A percentile compares a stretch with the other conserved stretches of the same genome.
phyloP scores from a whole-genome alignment of 2,888 invertebrate genomes.

The Hirtodrosophila alboralis region DNA sequence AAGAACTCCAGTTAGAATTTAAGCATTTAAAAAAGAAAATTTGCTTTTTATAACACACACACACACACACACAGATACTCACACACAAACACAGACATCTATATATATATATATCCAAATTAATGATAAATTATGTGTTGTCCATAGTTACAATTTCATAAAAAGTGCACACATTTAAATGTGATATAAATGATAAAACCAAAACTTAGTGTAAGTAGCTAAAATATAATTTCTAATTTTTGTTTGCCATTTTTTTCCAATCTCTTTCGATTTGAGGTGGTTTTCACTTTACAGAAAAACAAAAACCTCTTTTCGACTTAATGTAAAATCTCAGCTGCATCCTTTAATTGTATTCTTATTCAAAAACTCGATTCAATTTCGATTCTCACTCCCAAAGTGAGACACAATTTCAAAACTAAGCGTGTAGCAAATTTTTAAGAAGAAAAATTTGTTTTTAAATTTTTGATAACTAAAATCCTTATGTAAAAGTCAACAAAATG shows the following conservation, averaged over 20 bases:
- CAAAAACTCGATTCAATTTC: conserved; percentile 2
- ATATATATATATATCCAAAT: conserved; percentile 12
- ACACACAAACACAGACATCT: conserved; percentile 13
- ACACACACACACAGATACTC: conserved; percentile 13
- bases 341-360: conserved; percentile 4
- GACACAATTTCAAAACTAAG: conserved; percentile 4
- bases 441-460: neutral
- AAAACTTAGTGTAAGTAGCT: conserved; percentile 41
- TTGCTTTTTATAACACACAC: conserved; percentile 22
- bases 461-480: conserved; percentile 8
- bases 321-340: conserved; percentile 28
- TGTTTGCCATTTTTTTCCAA: conserved; percentile 2
- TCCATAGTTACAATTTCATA: conserved; percentile 31
- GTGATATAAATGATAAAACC: conserved; percentile 44
- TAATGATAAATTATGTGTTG: conserved; percentile 30
- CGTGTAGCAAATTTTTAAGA: neutral
- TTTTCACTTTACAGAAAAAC: conserved; percentile 3
- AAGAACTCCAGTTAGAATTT: conserved; percentile 29
- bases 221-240: conserved; percentile 19
- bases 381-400: too few species aligned
- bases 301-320: conserved; percentile 22
- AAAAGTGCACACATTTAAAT: conserved; percentile 44
- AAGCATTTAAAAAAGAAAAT: conserved; percentile 24
- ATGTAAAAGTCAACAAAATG: conserved; percentile 12
- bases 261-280: neutral